Base-by-base conservation (phyloP, 2,113 vertebrate genomes). In the Marmota monax region DNA sequence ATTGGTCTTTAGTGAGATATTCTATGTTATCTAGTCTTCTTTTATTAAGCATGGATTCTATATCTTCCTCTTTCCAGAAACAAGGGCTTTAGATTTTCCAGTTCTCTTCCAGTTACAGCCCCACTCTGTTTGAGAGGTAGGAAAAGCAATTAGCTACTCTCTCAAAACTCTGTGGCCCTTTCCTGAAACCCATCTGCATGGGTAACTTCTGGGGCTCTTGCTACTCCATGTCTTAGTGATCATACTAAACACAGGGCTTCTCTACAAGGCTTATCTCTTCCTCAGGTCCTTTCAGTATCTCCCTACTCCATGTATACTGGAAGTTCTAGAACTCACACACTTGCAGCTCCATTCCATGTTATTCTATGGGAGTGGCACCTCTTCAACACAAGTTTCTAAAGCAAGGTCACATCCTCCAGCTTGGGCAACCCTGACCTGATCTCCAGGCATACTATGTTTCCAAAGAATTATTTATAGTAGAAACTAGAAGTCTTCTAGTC, bases 301-400 rank as follows among this genome's bases (percentile, higher is more conserved):
- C 22, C 14, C 25, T 78, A 37, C 17, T 6, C 1, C 27, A 74
- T 32, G 13, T 9, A 0, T 23, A 69, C 9, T 78, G 17, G 12
- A 70, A 20, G 11, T 70, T 70, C 17, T 70, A 73, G 61, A 90
- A 18, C 10, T 65, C 20, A 12, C 27, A 65, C 32, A 92, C 13
- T 65, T 74, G n/a, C 4, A 70, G 7, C 13, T 88, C 48, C 90
- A 32, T 88, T 76, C 51, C 22, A 86, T 37, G 3, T 65, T 88
- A 32, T 63, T 6, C 67, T 70, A 67, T 4, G 39, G 4, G 14
- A 69, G 9, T 29, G 6, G 23, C 7, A 29, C 2, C 10, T 92
- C 53, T 16, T 93, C 67, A 78, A 74, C 8, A 80, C 74, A 86
- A 69, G 32, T 56, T 72, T 88, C 37, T 85, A 67, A 96, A 84